These are phyloP conservation scores for Sebastiscus albofasciatus DNA, from an alignment of 2,797 vertebrate species.

Conservation along the genomic window DNA sequence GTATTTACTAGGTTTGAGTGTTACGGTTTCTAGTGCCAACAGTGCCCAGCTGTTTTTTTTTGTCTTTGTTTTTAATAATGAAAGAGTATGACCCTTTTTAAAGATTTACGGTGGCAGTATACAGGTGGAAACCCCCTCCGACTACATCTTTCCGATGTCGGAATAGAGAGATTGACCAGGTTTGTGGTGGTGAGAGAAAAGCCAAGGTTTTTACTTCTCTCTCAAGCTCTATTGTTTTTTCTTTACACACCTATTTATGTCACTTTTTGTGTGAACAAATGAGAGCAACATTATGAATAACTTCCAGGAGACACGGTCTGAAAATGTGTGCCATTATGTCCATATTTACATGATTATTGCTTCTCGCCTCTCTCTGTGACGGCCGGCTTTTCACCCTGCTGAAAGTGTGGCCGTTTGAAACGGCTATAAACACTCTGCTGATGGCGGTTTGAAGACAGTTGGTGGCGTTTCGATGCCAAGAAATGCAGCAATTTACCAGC, in stretches of 20 bases:
- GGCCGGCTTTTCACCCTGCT: not conserved
- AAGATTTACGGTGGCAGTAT: not conserved
- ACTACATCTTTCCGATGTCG: not conserved
- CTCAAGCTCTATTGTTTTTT: not conserved
- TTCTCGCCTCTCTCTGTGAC: not conserved
- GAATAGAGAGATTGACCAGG: not conserved
- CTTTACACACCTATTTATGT: not conserved
- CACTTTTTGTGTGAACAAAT: not conserved
- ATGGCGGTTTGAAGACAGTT: not conserved
- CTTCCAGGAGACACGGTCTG: fast-evolving
- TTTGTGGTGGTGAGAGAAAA: not conserved
- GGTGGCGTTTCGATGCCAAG: not conserved
- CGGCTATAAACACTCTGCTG: not conserved
- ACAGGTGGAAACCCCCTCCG: not conserved
- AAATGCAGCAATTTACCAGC: not conserved
- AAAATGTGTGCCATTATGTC: not conserved
- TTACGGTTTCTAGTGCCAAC: not conserved
- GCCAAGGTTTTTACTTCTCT: not conserved
- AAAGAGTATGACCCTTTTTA: not conserved
- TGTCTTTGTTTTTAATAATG: not conserved
- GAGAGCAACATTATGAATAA: not conserved
- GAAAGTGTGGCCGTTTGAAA: not conserved
- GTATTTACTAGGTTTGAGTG: not conserved
- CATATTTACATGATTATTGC: not conserved
- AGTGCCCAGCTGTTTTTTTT: not conserved